These are phyloP conservation scores for Tigriopus californicus DNA, from an alignment of 2,888 invertebrate genomes.

Conservation along the genomic window DNA sequence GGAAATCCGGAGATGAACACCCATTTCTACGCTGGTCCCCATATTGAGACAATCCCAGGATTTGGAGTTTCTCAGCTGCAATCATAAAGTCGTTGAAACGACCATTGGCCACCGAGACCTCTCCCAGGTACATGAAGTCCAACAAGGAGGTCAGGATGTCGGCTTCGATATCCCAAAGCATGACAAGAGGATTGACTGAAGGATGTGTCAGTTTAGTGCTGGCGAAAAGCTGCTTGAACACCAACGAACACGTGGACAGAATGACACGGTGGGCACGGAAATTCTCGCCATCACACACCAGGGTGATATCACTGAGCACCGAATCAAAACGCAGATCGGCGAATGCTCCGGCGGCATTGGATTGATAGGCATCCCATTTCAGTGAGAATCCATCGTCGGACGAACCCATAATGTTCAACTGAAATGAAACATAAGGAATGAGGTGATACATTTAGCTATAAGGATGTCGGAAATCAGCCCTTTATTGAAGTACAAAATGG, in stretches of 20 bases:
- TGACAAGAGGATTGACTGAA: slow-evolving; percentile 20
- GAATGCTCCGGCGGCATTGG: slow-evolving; percentile 22
- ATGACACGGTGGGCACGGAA: slow-evolving; percentile 24
- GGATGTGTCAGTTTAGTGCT: background rate
- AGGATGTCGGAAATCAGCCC: too few relatives aligned
- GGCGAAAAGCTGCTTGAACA: background rate
- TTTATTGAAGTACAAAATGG: too few relatives aligned
- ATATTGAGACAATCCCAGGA: slow-evolving; percentile 20
- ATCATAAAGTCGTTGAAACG: slow-evolving; percentile 22
- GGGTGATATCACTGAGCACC: slow-evolving; percentile 23
- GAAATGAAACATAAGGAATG: too few relatives aligned
- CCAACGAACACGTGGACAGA: slow-evolving; percentile 22
- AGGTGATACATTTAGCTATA: too few relatives aligned
- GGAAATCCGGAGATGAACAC: too few relatives aligned
- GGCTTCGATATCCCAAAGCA: slow-evolving; percentile 23
- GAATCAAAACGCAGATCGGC: slow-evolving; percentile 21
- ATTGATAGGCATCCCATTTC: slow-evolving; percentile 24
- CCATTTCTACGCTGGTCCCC: too few relatives aligned
- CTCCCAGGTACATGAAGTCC: slow-evolving; percentile 24
- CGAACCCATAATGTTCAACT: too few relatives aligned
- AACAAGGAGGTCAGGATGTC: slow-evolving; percentile 23
- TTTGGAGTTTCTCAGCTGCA: slow-evolving; percentile 23
- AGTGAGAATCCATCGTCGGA: slow-evolving; percentile 21
- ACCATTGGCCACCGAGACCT: slow-evolving; percentile 23
- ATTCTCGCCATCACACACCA: slow-evolving; percentile 23